phyloP scores from a whole-genome alignment of 2,113 vertebrate species.

The Empidonax alnorum region DNA sequence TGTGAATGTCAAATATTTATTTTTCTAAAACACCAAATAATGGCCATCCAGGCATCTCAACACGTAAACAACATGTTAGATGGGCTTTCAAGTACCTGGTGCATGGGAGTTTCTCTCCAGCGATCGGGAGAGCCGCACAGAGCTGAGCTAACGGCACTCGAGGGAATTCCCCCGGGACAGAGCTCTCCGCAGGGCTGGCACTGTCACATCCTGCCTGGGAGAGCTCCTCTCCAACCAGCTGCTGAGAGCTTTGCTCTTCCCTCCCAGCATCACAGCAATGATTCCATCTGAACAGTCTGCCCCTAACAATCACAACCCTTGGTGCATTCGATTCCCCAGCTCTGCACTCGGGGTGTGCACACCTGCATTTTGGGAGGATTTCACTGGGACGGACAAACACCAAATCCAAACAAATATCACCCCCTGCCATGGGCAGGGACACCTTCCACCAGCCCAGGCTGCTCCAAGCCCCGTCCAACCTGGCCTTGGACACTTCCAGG shows the following conservation, averaged over 20 bases:
- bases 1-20: slow-evolving; percentile 33
- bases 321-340: not conserved
- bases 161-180: not conserved
- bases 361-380: not conserved
- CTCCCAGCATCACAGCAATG: not conserved
- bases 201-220: not conserved
- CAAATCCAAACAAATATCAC: not conserved
- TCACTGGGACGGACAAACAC: not conserved
- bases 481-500: not conserved
- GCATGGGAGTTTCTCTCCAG: rapidly evolving
- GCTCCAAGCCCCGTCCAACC: not conserved
- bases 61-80: not conserved
- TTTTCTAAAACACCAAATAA: not conserved
- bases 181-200: rapidly evolving
- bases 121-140: not conserved
- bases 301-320: not conserved
- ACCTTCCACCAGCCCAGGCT: rapidly evolving
- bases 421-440: not conserved
- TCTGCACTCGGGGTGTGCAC: rapidly evolving
- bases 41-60: not conserved
- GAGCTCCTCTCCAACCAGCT: not conserved
- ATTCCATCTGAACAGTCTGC: not conserved
- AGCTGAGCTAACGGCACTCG: not conserved
- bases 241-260: not conserved
- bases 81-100: not conserved